These are phyloP conservation scores for Lutraria rhynchaena DNA, from an alignment of 1,140 invertebrate genomes.

Conservation along the genomic window DNA sequence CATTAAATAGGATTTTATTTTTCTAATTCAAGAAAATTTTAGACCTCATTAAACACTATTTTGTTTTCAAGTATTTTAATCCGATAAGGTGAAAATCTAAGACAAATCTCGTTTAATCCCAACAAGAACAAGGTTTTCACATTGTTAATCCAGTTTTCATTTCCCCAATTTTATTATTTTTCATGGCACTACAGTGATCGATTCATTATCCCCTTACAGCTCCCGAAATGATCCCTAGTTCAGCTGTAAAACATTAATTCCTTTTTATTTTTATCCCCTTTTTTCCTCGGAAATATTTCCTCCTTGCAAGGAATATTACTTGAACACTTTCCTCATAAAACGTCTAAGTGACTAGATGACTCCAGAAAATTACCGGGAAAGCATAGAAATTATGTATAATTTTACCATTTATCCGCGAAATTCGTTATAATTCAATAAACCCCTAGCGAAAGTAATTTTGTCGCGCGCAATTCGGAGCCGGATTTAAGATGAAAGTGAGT, in stretches of 20 bases:
- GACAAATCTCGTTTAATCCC: too few species aligned
- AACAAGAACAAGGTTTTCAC: neutral
- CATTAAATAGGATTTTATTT: too few species aligned
- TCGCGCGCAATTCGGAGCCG: constrained; percentile 1
- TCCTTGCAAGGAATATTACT: constrained; percentile 6
- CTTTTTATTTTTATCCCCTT: neutral
- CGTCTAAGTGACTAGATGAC: constrained; percentile 16
- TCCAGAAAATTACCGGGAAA: constrained; percentile 48
- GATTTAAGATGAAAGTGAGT: constrained; percentile 20
- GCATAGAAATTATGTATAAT: constrained; percentile 59
- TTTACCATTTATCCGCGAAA: constrained; percentile 58
- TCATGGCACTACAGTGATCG: neutral
- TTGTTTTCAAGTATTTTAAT: too few species aligned
- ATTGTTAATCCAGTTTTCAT: neutral
- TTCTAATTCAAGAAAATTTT: too few species aligned
- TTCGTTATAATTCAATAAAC: constrained; percentile 55
- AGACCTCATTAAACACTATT: too few species aligned
- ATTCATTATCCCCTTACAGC: neutral
- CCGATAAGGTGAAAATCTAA: too few species aligned
- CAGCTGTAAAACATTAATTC: neutral
- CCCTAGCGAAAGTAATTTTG: constrained; percentile 44
- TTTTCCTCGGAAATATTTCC: neutral
- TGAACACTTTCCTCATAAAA: constrained; percentile 36
- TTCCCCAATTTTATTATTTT: neutral
- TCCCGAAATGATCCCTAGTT: neutral